phyloP scores from a whole-genome alignment of 2,888 invertebrate species.

The Meghimatium bilineatum region DNA sequence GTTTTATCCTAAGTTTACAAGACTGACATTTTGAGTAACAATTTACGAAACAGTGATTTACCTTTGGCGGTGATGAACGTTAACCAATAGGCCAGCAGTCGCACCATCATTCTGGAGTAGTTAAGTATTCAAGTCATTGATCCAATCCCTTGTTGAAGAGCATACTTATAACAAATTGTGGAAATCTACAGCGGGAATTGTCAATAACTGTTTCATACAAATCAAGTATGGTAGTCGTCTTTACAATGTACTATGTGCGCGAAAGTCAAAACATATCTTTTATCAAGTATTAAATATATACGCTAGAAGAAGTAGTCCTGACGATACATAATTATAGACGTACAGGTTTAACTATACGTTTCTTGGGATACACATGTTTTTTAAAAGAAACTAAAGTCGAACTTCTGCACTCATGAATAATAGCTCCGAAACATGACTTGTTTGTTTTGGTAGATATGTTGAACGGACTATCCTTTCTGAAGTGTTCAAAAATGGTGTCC shows the following conservation, averaged over 20 bases:
- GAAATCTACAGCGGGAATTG: not conserved
- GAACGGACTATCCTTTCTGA: too few relatives aligned
- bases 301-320: too few relatives aligned
- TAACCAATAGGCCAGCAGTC: not conserved
- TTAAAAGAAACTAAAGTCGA: not conserved
- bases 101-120: not conserved
- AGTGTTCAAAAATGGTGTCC: too few relatives aligned
- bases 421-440: not conserved
- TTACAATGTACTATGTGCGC: not conserved
- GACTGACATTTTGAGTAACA: slow-evolving; percentile 5
- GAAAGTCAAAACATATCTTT: not conserved
- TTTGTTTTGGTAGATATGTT: not conserved
- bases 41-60: not conserved
- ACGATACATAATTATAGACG: not conserved
- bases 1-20: not conserved
- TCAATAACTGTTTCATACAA: not conserved
- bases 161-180: not conserved
- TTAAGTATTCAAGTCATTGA: not conserved
- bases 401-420: not conserved
- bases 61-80: not conserved
- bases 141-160: not conserved
- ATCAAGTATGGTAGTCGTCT: not conserved
- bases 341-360: not conserved
- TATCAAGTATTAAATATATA: not conserved
- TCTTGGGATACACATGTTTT: not conserved